Evolutionary conservation across 2,113 vertebrate species (phyloP).

Genomic region (Piliocolobus tephrosceles): DNA sequence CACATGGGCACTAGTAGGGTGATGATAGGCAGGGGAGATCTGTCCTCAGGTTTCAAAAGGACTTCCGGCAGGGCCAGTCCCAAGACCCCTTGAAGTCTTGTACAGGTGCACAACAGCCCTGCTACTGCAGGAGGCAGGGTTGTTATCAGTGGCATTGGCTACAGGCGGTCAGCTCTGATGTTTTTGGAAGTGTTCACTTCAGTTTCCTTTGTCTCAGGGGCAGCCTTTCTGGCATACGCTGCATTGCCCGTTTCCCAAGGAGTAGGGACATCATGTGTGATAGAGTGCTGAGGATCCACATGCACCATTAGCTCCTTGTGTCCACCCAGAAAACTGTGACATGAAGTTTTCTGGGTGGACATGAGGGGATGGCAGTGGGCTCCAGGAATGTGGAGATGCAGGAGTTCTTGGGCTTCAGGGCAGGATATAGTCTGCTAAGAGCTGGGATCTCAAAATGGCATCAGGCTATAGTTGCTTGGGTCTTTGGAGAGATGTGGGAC

Average conservation of each 20-base stretch:
- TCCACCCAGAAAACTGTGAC: neutral
- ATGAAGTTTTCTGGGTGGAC: neutral
- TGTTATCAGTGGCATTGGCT: neutral
- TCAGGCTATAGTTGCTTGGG: neutral
- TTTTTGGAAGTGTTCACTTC: neutral
- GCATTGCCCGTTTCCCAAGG: neutral
- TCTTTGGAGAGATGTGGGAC: neutral
- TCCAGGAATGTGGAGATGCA: neutral
- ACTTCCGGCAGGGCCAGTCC: rapidly evolving
- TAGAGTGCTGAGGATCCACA: neutral
- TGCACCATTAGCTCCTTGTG: neutral
- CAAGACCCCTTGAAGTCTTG: neutral
- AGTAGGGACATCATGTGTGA: neutral
- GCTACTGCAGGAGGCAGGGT: neutral
- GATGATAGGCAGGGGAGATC: neutral
- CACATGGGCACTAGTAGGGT: no score
- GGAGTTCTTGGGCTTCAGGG: neutral
- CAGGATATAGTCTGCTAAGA: neutral
- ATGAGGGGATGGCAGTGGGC: neutral
- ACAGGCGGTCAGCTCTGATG: neutral
- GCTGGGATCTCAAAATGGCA: neutral
- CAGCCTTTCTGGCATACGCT: neutral
- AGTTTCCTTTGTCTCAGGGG: neutral
- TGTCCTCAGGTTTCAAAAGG: neutral
- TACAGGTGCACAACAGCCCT: neutral